Evolutionary conservation across 1,140 invertebrate genomes (phyloP).

Genomic region (Potamilus streckersoni): DNA sequence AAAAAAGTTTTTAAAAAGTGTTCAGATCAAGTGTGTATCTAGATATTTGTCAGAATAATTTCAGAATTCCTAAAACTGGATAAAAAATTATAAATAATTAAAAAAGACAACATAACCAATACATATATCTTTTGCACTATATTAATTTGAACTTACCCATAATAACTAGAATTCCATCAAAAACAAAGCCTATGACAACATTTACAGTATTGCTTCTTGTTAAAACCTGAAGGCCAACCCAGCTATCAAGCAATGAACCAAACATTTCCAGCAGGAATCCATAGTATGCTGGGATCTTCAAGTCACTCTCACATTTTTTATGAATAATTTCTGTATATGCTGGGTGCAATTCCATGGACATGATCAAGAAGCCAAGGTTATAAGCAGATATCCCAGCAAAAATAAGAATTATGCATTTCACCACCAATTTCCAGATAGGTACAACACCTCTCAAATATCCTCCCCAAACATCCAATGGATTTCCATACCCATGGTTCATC

Average conservation of each 20-base stretch:
- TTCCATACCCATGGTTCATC: slow-evolving; percentile 10
- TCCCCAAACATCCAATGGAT: slow-evolving; percentile 19
- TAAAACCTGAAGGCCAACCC: slow-evolving; percentile 17
- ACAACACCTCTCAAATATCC: slow-evolving; percentile 16
- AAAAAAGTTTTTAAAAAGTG: no score
- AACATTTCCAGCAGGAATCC: slow-evolving; percentile 21
- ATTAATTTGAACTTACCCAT: slow-evolving; percentile 11
- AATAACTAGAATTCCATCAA: slow-evolving; percentile 12
- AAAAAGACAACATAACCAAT: no score
- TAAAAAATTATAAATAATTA: no score
- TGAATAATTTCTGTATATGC: slow-evolving; percentile 11
- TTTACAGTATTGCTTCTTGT: slow-evolving; percentile 3
- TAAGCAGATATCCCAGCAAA: slow-evolving; percentile 22
- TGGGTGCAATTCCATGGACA: slow-evolving; percentile 17
- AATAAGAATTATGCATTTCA: slow-evolving; percentile 18
- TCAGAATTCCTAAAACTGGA: no score
- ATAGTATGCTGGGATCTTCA: slow-evolving; percentile 13
- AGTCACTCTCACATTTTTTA: slow-evolving; percentile 14
- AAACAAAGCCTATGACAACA: slow-evolving; percentile 8
- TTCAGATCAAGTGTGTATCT: no score
- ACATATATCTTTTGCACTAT: not conserved
- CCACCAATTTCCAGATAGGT: slow-evolving; percentile 17
- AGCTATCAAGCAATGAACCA: slow-evolving; percentile 15
- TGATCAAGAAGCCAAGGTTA: slow-evolving; percentile 18
- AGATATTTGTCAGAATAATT: no score